phyloP scores from a whole-genome alignment of 2,113 vertebrate species.

The Mixornis gularis region DNA sequence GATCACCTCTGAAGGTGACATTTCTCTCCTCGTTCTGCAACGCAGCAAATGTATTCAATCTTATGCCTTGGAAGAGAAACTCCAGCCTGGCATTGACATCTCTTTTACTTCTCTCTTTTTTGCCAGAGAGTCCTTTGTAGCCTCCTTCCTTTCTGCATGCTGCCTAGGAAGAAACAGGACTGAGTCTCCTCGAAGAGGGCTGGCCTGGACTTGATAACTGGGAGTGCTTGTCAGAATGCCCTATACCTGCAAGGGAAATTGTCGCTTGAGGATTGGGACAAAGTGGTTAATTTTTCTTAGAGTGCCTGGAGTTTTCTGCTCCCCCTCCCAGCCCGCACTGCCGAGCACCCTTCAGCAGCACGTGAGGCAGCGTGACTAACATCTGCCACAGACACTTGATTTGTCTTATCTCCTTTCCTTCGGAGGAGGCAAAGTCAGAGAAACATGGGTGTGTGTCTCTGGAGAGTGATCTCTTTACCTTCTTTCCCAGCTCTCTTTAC shows the following conservation, averaged over 20 bases:
- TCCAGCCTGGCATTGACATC: neutral
- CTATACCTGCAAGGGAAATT: neutral
- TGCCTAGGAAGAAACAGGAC: neutral
- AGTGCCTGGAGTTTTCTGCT: neutral
- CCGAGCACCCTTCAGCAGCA: slow-evolving; percentile 16
- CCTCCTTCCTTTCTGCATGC: neutral
- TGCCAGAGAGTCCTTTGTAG: neutral
- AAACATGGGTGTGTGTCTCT: neutral
- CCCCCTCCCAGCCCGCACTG: neutral
- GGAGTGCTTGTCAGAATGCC: neutral
- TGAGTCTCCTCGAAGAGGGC: neutral
- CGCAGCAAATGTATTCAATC: neutral
- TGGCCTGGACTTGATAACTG: neutral
- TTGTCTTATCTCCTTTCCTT: slow-evolving; percentile 25
- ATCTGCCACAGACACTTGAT: slow-evolving; percentile 40
- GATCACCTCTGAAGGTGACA: slow-evolving; percentile 65
- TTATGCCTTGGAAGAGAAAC: neutral
- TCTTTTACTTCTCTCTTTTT: neutral
- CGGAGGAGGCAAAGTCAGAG: slow-evolving; percentile 7
- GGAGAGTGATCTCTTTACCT: neutral
- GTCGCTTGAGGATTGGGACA: neutral
- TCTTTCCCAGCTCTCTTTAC: neutral
- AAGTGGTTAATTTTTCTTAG: neutral
- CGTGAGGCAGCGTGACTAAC: slow-evolving; percentile 41
- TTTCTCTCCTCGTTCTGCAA: slow-evolving; percentile 8